Evolutionary conservation across 2,797 vertebrate species (phyloP), one percentile per base, ranked within the genome.

Genomic region (Trematomus bernacchii): DNA sequence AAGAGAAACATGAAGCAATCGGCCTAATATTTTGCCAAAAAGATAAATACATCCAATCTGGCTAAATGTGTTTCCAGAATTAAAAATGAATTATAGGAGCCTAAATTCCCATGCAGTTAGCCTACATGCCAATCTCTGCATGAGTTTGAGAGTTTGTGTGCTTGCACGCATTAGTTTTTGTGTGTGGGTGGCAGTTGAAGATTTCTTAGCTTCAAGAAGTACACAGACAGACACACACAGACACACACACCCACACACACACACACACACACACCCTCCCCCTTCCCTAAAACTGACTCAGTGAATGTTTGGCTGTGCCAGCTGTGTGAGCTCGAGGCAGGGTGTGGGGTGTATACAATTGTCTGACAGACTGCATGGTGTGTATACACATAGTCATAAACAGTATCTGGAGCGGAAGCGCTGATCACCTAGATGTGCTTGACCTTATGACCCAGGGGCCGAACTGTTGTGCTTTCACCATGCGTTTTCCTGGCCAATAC

Each of bases 371-470:
- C 89, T 86, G 90, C 77, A 77, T 75, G 77, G 82, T 86, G 85
- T 93, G 91, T 94, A 94, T 93, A 94, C 89, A 92, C 83, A 73
- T 16, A 62, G 74, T 84, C 87, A 92, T 93, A 94, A 94, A 95
- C 92, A 94, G 72, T 90, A 89, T 89, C 48, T 88, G 73, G 74
- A 82, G 80, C 61, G 87, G 91, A 92, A 94, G 82, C 65, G 53
- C 65, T 84, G 83, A 91, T 92, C 87, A 91, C 90, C 89, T 92
- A 86, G 86, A 91, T 89, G 89, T 85, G 85, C 87, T 85, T 92
- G 90, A 92, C 85, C 90, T 67, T 18, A 6, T 86, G 71, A 87
- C 82, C 87, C 68, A 1, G 3, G 50, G 59, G 66, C 66, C 83
- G 66, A 80, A 76, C 71, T 83, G 82, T 87, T 85, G 83, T 85